These are phyloP conservation scores for Stichodactyla mertensii DNA, from an alignment of 64 coral and sea anemone genomes.

Conservation along the genomic window DNA sequence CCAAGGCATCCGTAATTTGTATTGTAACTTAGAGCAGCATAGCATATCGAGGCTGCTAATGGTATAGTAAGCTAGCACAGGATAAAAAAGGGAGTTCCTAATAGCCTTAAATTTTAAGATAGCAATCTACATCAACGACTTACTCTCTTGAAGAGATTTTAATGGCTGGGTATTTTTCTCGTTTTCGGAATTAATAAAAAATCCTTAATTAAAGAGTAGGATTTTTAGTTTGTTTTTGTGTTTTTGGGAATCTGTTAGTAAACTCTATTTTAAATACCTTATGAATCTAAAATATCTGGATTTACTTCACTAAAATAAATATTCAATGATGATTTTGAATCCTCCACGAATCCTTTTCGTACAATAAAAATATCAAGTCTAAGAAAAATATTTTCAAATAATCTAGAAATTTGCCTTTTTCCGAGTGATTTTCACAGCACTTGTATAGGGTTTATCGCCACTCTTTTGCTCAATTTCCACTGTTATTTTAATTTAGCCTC, in stretches of 20 bases:
- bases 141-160: neutral
- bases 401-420: neutral
- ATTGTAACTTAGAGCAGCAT: neutral
- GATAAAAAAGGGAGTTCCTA: neutral
- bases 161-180: neutral
- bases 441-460: neutral
- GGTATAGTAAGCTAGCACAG: neutral
- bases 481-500: neutral
- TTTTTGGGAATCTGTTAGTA: too few species aligned
- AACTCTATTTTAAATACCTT: too few species aligned
- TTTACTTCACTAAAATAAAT: too few species aligned
- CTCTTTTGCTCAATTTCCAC: neutral
- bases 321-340: neutral
- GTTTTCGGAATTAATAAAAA: neutral
- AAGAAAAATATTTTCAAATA: neutral
- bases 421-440: neutral
- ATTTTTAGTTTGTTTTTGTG: neutral
- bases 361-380: too few species aligned
- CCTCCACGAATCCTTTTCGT: too few species aligned
- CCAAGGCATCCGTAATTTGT: neutral
- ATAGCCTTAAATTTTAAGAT: constrained; percentile 11
- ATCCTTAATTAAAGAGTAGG: neutral
- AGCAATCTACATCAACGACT: neutral
- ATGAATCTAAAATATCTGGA: too few species aligned
- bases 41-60: neutral